These are phyloP conservation scores for Cotesia vestalis DNA, from an alignment of 1,140 invertebrate species.

Conservation along the genomic window DNA sequence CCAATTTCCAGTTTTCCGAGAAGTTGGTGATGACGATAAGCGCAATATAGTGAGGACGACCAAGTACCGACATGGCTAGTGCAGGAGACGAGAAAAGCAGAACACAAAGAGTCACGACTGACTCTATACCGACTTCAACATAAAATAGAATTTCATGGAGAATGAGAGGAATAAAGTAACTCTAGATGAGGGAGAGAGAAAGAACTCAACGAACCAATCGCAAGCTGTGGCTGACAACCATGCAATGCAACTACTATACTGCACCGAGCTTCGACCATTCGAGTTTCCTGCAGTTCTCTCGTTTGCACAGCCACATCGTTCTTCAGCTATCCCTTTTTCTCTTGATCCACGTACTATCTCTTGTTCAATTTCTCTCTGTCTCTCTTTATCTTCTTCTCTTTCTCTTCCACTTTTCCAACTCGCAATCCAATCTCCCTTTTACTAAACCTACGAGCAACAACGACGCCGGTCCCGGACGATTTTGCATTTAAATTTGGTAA, in stretches of 20 bases:
- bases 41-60: slow-evolving; percentile 17
- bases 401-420: slow-evolving; percentile 42
- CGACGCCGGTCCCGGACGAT: slow-evolving; percentile 49
- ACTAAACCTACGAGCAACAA: slow-evolving; percentile 24
- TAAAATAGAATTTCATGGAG: slow-evolving; percentile 44
- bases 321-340: slow-evolving; percentile 20
- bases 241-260: slow-evolving; percentile 57
- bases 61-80: slow-evolving; percentile 28
- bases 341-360: slow-evolving; percentile 24
- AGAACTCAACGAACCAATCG: slow-evolving; percentile 54
- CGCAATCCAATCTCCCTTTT: slow-evolving; percentile 39
- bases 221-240: slow-evolving; percentile 56
- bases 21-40: slow-evolving; percentile 34
- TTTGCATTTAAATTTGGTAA: slow-evolving; percentile 65
- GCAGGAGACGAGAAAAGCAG: slow-evolving; percentile 34
- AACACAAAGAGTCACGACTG: slow-evolving; percentile 17
- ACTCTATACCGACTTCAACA: slow-evolving; percentile 24
- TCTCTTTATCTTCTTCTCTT: slow-evolving; percentile 25
- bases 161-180: slow-evolving; percentile 35
- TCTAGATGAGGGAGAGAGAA: slow-evolving; percentile 36
- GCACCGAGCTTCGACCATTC: slow-evolving; percentile 56
- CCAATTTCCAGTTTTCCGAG: slow-evolving; percentile 30
- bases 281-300: slow-evolving; percentile 52
- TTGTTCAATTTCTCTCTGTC: not conserved
- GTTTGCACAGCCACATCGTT: slow-evolving; percentile 34